These are phyloP conservation scores for Sebastiscus albofasciatus DNA, from an alignment of 2,797 vertebrate genomes.

Conservation along the genomic window DNA sequence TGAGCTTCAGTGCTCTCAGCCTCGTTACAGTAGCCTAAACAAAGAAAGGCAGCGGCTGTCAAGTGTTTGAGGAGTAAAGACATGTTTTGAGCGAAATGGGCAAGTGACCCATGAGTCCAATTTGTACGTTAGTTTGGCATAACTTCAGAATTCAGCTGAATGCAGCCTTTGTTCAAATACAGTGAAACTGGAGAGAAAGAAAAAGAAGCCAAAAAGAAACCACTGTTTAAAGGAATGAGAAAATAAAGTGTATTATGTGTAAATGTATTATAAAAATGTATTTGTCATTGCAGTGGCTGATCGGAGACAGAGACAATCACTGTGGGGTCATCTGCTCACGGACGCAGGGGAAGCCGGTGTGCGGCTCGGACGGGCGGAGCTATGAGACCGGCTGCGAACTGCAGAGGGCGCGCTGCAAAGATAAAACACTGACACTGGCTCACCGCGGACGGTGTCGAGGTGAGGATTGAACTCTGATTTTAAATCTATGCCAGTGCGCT, in stretches of 20 bases:
- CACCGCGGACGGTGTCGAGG: conserved; percentile 96
- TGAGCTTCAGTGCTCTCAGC: conserved; percentile 30
- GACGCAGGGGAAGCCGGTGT: conserved; percentile 90
- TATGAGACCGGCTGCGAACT: conserved; percentile 95
- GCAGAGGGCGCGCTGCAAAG: conserved; percentile 95
- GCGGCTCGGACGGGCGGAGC: conserved; percentile 92
- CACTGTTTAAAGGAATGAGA: background rate
- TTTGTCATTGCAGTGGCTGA: conserved; percentile 89
- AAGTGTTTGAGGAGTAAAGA: conserved; percentile 32
- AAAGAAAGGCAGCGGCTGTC: conserved; percentile 29
- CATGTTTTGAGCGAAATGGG: conserved; percentile 34
- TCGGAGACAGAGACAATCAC: conserved; percentile 91
- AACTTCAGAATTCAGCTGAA: conserved; percentile 47
- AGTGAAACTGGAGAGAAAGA: background rate
- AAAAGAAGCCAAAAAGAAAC: conserved; percentile 16
- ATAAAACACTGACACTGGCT: conserved; percentile 84
- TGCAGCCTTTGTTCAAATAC: conserved; percentile 46
- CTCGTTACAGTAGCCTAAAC: conserved; percentile 32
- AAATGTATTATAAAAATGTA: no score
- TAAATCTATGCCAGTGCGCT: accelerated
- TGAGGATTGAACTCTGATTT: conserved; percentile 55
- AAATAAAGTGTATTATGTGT: background rate
- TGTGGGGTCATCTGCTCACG: conserved; percentile 90
- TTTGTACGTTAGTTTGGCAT: conserved; percentile 49
- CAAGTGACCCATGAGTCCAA: conserved; percentile 42